Evolutionary conservation across 2,113 vertebrate genomes (phyloP), one percentile per base, ranked within the genome.

Genomic region (Amblyopsis rosae): DNA sequence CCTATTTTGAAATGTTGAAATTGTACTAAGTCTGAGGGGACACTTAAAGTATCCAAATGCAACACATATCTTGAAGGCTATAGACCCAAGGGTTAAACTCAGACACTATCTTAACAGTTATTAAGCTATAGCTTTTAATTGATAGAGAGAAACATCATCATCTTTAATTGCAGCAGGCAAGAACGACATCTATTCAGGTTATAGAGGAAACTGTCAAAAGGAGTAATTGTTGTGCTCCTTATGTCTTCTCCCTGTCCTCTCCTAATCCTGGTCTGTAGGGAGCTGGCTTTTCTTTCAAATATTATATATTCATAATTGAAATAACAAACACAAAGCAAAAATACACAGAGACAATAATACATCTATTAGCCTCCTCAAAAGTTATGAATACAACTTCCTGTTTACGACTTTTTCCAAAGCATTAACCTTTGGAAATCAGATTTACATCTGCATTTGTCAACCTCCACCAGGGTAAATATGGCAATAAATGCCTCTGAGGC

Each of bases 61-160:
- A 80, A 82, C 71, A 26, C 81, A 68, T 26, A 76, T 69, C 75
- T 81, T 71, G 79, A 90, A 84, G 86, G 77, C 88, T 71, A 41
- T 41, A 59, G 82, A 90, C 89, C 91, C 86, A 64, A 83, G 82
- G 91, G 91, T 92, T 91, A 89, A 88, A 87, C 90, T 90, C 89
- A 91, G 90, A 91, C 86, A 90, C 87, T 83, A 87, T 87, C 83
- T 88, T 90, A 87, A 87, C 75, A 87, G 89, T 92, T 91, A 92
- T 92, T 92, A 92, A 93, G 91, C 92, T 88, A 90, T 91, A 89
- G 86, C 91, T 92, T 91, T 87, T 86, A 88, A 92, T 93, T 90
- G 86, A 93, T 93, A 83, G 90, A 85, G 88, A 82, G 85, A 89
- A 85, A 87, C 84, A 86, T 90, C 92, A 92, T 92, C 90, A 92